Base-by-base conservation (phyloP, 2,888 invertebrate species). In the Cryptocheilus praepositus region DNA sequence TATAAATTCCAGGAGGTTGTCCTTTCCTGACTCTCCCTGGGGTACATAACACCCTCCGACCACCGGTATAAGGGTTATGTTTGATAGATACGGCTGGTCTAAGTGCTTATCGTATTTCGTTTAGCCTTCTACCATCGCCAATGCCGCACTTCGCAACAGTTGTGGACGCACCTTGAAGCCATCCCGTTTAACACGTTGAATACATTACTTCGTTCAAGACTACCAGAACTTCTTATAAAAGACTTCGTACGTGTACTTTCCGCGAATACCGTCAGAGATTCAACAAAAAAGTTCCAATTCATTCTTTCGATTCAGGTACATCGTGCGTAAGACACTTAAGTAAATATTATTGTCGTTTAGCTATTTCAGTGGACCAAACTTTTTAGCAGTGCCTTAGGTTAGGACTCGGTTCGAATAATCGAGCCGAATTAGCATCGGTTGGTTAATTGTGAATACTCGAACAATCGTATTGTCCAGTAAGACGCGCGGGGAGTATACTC, bases 31-130 rank as follows among this genome's bases (percentile, higher is more conserved):
- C 71, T 77, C 76, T 84, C 88, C 85, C 85, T 74, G 68, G 87
- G 82, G 87, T 81, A 79, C 80, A 75, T 70, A 79, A 69, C 68
- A 67, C 81, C 80, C 78, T 73, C 71, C 73, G 55, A 70, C 74
- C 75, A 74, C 58, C 62, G 73, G 81, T 78, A 84, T 84, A 86
- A 86, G 86, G 85, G 85, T 87, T 87, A 86, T 86, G 83, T 86
- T 87, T 86, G 87, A 87, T 87, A 86, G 87, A 88, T 87, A 86
- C 83, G 79, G 81, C 81, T 74, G 66, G 81, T 81, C 85, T 86
- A 87, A 87, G 87, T 86, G 87, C 87, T 87, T 86, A 88, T 88
- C 87, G 87, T 87, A 88, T 88, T 87, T 87, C 87, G 73, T 76
- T 79, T 74, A 67, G 75, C 65, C 56, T 36, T 11, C 71, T 58